Base-by-base conservation (phyloP, 2,113 vertebrate genomes). In the Oxyruncus cristatus region DNA sequence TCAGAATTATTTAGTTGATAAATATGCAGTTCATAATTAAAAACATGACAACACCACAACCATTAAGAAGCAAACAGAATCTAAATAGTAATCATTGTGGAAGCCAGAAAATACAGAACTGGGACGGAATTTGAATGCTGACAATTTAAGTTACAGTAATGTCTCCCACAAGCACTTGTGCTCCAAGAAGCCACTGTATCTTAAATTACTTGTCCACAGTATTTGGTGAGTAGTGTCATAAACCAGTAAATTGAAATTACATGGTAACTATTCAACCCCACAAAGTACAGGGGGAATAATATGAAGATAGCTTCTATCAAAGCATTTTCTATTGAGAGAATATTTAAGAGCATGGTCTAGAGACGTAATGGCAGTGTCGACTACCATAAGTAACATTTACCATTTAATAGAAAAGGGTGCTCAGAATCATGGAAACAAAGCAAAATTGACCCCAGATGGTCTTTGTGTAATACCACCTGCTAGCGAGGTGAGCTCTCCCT, bases 1-100 rank as follows among this genome's bases (percentile, higher is more conserved):
- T 81, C 77, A 76, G 39, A 87, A 84, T 87, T 62, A 72, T 72
- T 75, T 81, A n/a, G 41, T 56, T 87, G 84, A 89, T 91, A 94
- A 89, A 75, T 77, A 50, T 66, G 79, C 32, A 79, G 67, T 89
- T 84, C 41, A 68, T 81, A 91, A 90, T 84, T 86, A 89, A 88
- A 94, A 94, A 16, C 30, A 19, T 44, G 79, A 2, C 26, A 83
- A 3, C 46, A 70, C 8, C 24, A 46, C 46, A 94, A 79, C 6
- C 37, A 82, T 41, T 28, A 62, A 91, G 63, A 68, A 61, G 61
- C 46, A 87, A 76, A 4, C 33, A 70, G 32, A 77, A 76, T 93
- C 52, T 71, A 87, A 76, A 59, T 26, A 50, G 81, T 67, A 91
- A 71, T 87, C 35, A 75, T 75, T 19, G 8, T 13, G 65, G n/a